Evolutionary conservation across 2,113 vertebrate species (phyloP).

Genomic region (Phalacrocorax brasilianus): DNA sequence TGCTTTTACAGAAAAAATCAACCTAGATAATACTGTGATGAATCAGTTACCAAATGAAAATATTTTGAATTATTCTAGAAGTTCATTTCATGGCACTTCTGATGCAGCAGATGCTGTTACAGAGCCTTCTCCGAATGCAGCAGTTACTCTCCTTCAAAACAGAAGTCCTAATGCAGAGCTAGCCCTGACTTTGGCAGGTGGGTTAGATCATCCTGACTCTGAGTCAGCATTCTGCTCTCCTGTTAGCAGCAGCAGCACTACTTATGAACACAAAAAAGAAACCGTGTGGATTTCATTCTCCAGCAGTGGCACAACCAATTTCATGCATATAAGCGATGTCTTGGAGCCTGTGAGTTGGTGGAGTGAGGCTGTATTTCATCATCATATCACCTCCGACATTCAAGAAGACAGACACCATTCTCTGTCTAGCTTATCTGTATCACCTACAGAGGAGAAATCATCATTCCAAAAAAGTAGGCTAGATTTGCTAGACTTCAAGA

Average conservation of each 20-base stretch:
- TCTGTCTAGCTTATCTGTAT: not conserved
- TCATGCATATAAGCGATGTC: not conserved
- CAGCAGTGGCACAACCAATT: not conserved
- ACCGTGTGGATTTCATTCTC: not conserved
- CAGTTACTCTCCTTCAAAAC: not conserved
- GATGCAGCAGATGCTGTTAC: slow-evolving; percentile 37
- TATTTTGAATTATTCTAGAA: slow-evolving; percentile 36
- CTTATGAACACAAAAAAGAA: slow-evolving; percentile 41
- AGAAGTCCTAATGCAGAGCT: slow-evolving; percentile 46
- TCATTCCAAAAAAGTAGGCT: slow-evolving; percentile 33
- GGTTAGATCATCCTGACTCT: slow-evolving; percentile 48
- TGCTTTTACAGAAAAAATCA: slow-evolving; percentile 51
- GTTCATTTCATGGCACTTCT: slow-evolving; percentile 31
- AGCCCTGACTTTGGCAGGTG: slow-evolving; percentile 28
- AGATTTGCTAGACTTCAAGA: not conserved
- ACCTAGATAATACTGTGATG: slow-evolving; percentile 8
- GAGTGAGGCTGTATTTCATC: slow-evolving; percentile 30
- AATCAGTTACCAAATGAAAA: slow-evolving; percentile 32
- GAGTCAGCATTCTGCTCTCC: slow-evolving; percentile 40
- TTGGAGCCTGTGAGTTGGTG: slow-evolving; percentile 26
- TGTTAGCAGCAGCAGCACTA: not conserved
- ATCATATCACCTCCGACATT: slow-evolving; percentile 32
- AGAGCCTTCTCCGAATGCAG: slow-evolving; percentile 20
- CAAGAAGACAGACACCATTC: slow-evolving; percentile 20
- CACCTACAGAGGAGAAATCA: slow-evolving; percentile 6